Evolutionary conservation across 2,113 vertebrate genomes (phyloP).

Genomic region (Noturus placidus): DNA sequence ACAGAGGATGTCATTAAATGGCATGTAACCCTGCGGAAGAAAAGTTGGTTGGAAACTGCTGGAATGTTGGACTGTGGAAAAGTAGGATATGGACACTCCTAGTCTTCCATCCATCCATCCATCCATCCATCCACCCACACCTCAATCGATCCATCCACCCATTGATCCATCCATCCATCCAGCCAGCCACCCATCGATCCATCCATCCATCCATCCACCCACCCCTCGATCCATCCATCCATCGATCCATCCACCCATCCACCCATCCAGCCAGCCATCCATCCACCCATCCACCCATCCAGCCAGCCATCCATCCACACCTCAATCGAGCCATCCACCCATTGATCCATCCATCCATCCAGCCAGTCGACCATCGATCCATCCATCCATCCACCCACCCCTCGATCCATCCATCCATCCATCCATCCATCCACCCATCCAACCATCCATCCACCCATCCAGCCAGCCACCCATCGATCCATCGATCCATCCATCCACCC

Average conservation of each 20-base stretch:
- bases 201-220: not conserved
- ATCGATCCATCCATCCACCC: not conserved
- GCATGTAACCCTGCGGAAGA: not conserved
- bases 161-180: not conserved
- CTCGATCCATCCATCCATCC: not conserved
- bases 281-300: too few relatives aligned
- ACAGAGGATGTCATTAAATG: not conserved
- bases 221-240: not conserved
- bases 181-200: too few relatives aligned
- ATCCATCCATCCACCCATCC: not conserved
- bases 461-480: too few relatives aligned
- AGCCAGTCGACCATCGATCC: too few relatives aligned
- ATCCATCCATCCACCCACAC: too few relatives aligned
- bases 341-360: not conserved
- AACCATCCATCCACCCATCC: not conserved
- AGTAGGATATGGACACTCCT: not conserved
- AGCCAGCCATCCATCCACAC: too few relatives aligned
- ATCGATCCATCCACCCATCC: too few relatives aligned
- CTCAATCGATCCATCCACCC: not conserved
- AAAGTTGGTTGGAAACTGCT: not conserved
- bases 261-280: too few relatives aligned
- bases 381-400: not conserved
- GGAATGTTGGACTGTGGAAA: not conserved
- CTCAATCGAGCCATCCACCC: too few relatives aligned
- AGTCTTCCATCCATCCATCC: not conserved